A percentile compares a stretch with the other conserved stretches of the same genome.
These are phyloP conservation scores for Triplophysa siluroides DNA, from an alignment of 2,113 vertebrate species.

Conservation along the genomic window DNA sequence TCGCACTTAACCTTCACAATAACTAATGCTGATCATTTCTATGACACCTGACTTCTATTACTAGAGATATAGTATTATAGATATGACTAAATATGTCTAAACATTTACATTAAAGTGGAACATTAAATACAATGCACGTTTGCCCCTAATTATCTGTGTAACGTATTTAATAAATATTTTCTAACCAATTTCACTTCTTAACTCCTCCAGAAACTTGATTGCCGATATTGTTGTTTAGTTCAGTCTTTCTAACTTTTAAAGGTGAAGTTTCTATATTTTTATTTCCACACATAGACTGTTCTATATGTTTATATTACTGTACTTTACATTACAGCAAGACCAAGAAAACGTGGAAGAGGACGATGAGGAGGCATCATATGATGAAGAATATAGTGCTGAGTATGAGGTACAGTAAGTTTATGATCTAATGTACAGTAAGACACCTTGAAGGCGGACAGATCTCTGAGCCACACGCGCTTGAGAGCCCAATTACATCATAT, in stretches of 20 bases:
- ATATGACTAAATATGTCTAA: constrained; percentile 11
- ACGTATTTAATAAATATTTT: background rate
- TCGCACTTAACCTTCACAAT: constrained; percentile 17
- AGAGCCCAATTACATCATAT: background rate
- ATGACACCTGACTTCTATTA: background rate
- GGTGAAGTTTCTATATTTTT: background rate
- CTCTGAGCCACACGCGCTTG: background rate
- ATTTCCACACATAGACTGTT: background rate
- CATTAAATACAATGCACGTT: constrained; percentile 3
- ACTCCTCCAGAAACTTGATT: background rate
- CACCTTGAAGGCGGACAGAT: background rate
- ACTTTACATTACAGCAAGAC: constrained; percentile 36
- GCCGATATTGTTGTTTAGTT: background rate
- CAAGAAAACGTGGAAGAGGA: constrained; percentile 54
- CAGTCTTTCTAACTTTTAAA: background rate
- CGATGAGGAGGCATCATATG: constrained; percentile 55
- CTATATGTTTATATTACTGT: background rate
- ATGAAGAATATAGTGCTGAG: constrained; percentile 66
- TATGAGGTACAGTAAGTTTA: constrained; percentile 64
- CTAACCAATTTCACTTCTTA: background rate
- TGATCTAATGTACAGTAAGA: background rate
- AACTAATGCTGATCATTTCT: background rate
- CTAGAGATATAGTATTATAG: background rate
- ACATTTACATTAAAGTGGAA: background rate
- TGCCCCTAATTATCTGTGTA: background rate